These are phyloP conservation scores for Oncopeltus fasciatus DNA, from an alignment of 1,140 invertebrate species.

Conservation along the genomic window DNA sequence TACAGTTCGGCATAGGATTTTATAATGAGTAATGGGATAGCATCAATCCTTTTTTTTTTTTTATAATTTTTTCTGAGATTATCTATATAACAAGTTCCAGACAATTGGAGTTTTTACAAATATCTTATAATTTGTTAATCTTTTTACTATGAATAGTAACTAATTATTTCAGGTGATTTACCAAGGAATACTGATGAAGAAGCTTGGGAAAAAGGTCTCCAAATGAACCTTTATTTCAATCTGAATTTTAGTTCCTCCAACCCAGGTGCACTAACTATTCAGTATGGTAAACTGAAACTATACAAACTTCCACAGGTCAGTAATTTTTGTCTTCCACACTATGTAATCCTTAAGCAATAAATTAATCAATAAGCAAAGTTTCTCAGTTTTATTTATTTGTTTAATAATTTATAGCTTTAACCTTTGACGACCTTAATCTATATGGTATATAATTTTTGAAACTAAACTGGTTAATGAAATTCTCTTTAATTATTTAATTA, in stretches of 20 bases:
- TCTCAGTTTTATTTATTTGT: not conserved
- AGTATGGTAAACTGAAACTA: slow-evolving; percentile 38
- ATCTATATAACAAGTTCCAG: too few species aligned
- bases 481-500: too few species aligned
- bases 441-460: not conserved
- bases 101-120: too few species aligned
- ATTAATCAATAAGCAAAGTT: not conserved
- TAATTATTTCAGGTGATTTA: slow-evolving; percentile 39
- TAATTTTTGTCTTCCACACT: not conserved
- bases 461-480: too few species aligned
- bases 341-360: not conserved
- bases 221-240: slow-evolving; percentile 42
- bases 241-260: slow-evolving; percentile 32
- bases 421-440: not conserved
- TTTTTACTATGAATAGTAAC: too few species aligned
- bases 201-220: slow-evolving; percentile 34
- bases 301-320: slow-evolving; percentile 35
- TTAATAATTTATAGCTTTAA: not conserved
- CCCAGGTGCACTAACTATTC: slow-evolving; percentile 30
- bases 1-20: too few species aligned
- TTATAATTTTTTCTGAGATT: too few species aligned
- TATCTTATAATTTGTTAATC: too few species aligned
- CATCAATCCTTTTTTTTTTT: too few species aligned
- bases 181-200: slow-evolving; percentile 39
- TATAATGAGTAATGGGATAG: too few species aligned